Conservation (phyloP, 1,140 invertebrate genomes). For the Drosophila tristis region DNA sequence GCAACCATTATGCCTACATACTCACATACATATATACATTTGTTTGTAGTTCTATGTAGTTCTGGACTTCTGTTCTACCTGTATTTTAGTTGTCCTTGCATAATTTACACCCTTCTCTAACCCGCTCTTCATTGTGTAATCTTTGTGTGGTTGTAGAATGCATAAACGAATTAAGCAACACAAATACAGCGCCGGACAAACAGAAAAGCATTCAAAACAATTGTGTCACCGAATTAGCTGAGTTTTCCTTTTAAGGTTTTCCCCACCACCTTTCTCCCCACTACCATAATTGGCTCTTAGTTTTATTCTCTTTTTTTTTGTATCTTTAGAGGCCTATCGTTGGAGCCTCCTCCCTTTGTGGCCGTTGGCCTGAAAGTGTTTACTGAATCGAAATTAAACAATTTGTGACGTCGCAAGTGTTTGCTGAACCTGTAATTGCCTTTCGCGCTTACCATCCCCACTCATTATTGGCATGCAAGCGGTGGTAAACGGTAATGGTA, state of each 20-base stretch:
- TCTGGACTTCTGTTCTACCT: constrained; percentile 10
- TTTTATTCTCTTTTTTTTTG: too few relatives aligned
- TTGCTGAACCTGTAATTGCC: constrained; percentile 27
- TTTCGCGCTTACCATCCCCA: too few relatives aligned
- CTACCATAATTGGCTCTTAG: constrained; percentile 13
- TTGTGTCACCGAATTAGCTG: constrained; percentile 52
- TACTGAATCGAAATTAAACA: constrained; percentile 28
- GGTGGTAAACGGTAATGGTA: too few relatives aligned
- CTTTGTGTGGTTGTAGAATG: constrained; percentile 28
- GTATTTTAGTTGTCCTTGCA: constrained; percentile 17
- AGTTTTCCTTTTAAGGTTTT: constrained; percentile 7
- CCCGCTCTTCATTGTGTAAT: constrained; percentile 22
- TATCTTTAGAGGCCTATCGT: too few relatives aligned
- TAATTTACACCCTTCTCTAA: neutral
- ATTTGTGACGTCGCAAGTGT: constrained; percentile 16
- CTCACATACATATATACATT: too few relatives aligned
- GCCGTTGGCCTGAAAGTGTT: too few relatives aligned
- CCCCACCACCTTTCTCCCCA: neutral
- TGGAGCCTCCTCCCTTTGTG: too few relatives aligned
- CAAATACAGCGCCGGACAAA: constrained; percentile 2
- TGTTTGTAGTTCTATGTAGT: too few relatives aligned
- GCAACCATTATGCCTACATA: too few relatives aligned
- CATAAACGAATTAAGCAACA: constrained; percentile 46
- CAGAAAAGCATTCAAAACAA: neutral
- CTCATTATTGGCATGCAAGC: too few relatives aligned